Base-by-base conservation (phyloP, 2,888 invertebrate species). In the Taphrorychus bicolor region DNA sequence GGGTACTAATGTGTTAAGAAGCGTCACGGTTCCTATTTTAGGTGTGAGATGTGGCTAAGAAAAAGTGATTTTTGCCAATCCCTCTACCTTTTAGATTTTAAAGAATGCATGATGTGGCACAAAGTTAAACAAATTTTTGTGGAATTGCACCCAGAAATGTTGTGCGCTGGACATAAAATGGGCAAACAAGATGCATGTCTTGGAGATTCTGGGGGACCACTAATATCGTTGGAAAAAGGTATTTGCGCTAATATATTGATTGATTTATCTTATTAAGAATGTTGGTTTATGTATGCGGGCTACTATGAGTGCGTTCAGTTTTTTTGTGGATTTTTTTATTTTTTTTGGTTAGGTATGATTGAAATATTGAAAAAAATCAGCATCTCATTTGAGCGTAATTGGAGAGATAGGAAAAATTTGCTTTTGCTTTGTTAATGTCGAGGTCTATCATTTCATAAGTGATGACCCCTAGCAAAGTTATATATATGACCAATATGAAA, bases 151-250 rank as follows among this genome's bases (percentile, higher is more conserved):
- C 76, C 89, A 79, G 90, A 90, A 82, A 93, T 93, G 93, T 88
- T 94, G 73, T 94, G 94, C 81, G 94, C 93, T 0, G 93, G 93
- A 5, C 92, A 93, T 76, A 88, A 91, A 0, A 90, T 91, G 73
- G 94, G 94, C 0, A 88, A 91, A 73, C 91, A 91, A 76, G 93
- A 94, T 74, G 93, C 93, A 3, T 93, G 93, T 73, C 83, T 93
- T 76, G 93, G 93, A 9, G 93, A 93, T 77, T 92, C 92, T 0
- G 93, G 93, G 0, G 93, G 93, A 0, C 93, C 93, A 0, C 82
- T 92, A 2, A 81, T 93, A 72, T 87, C 93, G 0, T 82, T 88
- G 56, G 88, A 91, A 73, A 85, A 84, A 52, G 92, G 90, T 0
- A 63, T 0, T 21, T 58, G 45, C n/a, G n/a, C n/a, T n/a, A n/a